Evolutionary conservation across 2,797 vertebrate genomes (phyloP).

Genomic region (Novumbra hubbsi): DNA sequence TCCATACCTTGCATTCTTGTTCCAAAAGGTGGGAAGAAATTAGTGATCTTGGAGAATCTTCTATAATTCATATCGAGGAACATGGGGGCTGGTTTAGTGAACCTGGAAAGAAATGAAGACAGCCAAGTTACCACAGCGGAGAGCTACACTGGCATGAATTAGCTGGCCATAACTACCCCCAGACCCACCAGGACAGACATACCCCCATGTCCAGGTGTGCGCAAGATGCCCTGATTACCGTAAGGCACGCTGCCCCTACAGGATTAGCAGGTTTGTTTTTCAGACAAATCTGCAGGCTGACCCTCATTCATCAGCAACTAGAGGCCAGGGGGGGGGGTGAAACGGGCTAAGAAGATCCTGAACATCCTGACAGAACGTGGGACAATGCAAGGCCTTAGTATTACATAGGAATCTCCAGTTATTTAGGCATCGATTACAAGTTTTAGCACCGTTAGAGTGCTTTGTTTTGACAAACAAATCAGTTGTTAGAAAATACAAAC

Average conservation of each 20-base stretch:
- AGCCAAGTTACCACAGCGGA: conserved; percentile 31
- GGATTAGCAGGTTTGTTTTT: conserved; percentile 50
- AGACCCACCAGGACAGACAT: background rate
- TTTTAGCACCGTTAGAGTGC: too few species aligned
- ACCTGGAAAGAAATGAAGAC: conserved; percentile 69
- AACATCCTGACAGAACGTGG: too few species aligned
- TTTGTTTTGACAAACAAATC: too few species aligned
- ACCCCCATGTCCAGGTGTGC: conserved; percentile 12
- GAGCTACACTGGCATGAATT: conserved; percentile 3
- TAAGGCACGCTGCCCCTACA: conserved; percentile 32
- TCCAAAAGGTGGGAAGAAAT: conserved; percentile 86
- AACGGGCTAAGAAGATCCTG: too few species aligned
- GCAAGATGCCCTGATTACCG: conserved; percentile 35
- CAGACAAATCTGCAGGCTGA: conserved; percentile 44
- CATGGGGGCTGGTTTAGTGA: conserved; percentile 85
- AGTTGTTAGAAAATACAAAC: too few species aligned
- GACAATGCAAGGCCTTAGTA: too few species aligned
- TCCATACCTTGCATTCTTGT: conserved; percentile 89
- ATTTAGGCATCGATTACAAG: too few species aligned
- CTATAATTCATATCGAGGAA: conserved; percentile 88
- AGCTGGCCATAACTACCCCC: conserved; percentile 8
- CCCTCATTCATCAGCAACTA: conserved; percentile 28
- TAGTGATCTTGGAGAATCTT: conserved; percentile 79
- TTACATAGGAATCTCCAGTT: too few species aligned
- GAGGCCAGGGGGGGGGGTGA: conserved; percentile 19